These are phyloP conservation scores for Adelphocoris suturalis DNA, from an alignment of 2,888 invertebrate species.

Conservation along the genomic window DNA sequence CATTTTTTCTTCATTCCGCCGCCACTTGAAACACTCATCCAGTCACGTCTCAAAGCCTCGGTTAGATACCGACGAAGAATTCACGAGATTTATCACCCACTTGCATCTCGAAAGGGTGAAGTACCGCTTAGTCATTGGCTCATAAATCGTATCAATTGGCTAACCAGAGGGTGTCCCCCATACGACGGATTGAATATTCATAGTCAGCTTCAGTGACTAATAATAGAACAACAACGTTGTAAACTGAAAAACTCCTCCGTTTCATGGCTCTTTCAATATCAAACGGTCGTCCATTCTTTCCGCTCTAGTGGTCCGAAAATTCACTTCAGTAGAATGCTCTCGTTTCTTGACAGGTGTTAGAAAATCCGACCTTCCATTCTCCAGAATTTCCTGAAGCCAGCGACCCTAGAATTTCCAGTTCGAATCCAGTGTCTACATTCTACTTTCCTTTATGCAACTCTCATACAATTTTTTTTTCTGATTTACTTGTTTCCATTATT, in stretches of 20 bases:
- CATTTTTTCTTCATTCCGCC: neutral
- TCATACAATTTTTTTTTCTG: too few relatives aligned
- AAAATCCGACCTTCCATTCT: neutral
- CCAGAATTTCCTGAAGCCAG: neutral
- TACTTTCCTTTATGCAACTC: too few relatives aligned
- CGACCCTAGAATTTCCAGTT: too few relatives aligned
- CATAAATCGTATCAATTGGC: constrained; percentile 56
- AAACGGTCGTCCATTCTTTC: constrained; percentile 5
- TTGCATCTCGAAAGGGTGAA: constrained; percentile 34
- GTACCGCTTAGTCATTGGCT: constrained; percentile 47
- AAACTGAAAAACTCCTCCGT: constrained; percentile 19
- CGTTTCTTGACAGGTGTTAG: neutral
- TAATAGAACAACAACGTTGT: constrained; percentile 22
- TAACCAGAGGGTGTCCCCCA: neutral
- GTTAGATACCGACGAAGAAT: constrained; percentile 7
- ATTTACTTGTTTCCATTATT: too few relatives aligned
- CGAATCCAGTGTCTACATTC: too few relatives aligned
- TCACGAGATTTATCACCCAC: constrained; percentile 1
- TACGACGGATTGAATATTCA: constrained; percentile 41
- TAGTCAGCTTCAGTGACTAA: constrained; percentile 20
- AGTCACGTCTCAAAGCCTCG: neutral
- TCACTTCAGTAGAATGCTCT: neutral
- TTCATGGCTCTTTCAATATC: constrained; percentile 26
- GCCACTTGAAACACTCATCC: constrained; percentile 15
- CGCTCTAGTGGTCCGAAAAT: constrained; percentile 23